Percentiles rank a stretch among this genome's conserved stretches.
These are phyloP conservation scores for Brachypalpus laphriformis DNA, from an alignment of 2,888 invertebrate species.

Conservation along the genomic window DNA sequence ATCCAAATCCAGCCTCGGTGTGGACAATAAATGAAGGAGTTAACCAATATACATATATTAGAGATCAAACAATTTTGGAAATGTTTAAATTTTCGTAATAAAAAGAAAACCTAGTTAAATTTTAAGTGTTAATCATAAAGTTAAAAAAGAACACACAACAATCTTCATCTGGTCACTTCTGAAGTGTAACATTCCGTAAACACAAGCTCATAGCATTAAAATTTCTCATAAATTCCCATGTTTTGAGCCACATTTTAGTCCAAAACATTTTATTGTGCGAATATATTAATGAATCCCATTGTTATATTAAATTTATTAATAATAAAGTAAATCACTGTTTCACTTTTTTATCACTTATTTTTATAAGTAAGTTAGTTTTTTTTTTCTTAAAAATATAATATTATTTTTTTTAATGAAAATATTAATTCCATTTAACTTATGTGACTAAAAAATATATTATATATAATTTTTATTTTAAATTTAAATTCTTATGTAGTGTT, in stretches of 20 bases:
- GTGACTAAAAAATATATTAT: constrained; percentile 35
- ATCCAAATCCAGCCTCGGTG: no score
- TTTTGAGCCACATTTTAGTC: background rate
- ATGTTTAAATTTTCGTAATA: no score
- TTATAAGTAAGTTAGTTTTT: background rate
- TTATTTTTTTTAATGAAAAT: no score
- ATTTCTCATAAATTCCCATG: background rate
- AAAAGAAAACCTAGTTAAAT: no score
- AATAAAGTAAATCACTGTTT: background rate
- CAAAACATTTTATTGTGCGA: constrained; percentile 21
- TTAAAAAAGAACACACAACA: no score
- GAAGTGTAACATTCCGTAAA: background rate
- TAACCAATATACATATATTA: no score
- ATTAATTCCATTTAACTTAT: constrained; percentile 51
- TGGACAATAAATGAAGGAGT: no score
- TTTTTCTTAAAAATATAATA: background rate
- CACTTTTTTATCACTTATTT: background rate
- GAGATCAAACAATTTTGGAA: no score
- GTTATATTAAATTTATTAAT: background rate
- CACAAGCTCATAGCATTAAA: background rate
- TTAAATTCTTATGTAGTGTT: background rate
- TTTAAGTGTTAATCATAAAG: no score
- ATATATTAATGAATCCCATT: background rate
- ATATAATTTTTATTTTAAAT: constrained; percentile 2
- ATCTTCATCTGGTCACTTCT: background rate